Conservation (phyloP, 64 coral and sea anemone genomes). For the Montipora foliosa region DNA sequence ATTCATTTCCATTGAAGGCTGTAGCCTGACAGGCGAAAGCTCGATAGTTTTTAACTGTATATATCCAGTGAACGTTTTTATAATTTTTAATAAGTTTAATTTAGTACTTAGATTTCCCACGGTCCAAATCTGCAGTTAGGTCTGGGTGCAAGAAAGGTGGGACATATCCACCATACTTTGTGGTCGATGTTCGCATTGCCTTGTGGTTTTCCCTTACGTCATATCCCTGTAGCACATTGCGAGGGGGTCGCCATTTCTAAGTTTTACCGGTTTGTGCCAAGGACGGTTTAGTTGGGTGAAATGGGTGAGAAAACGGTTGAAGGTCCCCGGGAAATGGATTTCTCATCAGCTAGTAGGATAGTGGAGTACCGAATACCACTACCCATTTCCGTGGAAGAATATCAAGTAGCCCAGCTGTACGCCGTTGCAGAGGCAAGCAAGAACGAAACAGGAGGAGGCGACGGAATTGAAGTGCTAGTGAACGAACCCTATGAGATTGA, state of each 20-base stretch:
- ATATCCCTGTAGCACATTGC: background rate
- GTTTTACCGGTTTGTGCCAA: background rate
- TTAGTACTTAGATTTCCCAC: too few species aligned
- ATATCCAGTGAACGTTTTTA: too few species aligned
- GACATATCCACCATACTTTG: background rate
- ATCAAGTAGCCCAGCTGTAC: conserved; percentile 90
- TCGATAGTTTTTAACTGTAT: too few species aligned
- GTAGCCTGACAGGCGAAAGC: too few species aligned
- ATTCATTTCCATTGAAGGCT: too few species aligned
- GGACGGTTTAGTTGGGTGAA: too few species aligned
- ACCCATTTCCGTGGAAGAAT: conserved; percentile 88
- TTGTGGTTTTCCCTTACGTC: conserved; percentile 24
- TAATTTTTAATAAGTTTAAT: too few species aligned
- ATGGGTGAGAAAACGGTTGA: background rate
- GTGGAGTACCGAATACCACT: conserved; percentile 87
- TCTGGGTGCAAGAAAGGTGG: too few species aligned
- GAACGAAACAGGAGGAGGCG: conserved; percentile 91
- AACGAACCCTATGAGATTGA: conserved; percentile 66
- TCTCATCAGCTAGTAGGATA: background rate
- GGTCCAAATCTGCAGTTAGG: too few species aligned
- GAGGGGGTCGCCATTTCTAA: background rate
- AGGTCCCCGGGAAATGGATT: too few species aligned
- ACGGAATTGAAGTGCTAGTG: conserved; percentile 74
- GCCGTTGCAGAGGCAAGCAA: conserved; percentile 93
- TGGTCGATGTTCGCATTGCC: background rate